A percentile compares a stretch with the other conserved stretches of the same genome.
phyloP scores from a whole-genome alignment of 2,888 invertebrate species.

The Mesorhabditis spiculigera region DNA sequence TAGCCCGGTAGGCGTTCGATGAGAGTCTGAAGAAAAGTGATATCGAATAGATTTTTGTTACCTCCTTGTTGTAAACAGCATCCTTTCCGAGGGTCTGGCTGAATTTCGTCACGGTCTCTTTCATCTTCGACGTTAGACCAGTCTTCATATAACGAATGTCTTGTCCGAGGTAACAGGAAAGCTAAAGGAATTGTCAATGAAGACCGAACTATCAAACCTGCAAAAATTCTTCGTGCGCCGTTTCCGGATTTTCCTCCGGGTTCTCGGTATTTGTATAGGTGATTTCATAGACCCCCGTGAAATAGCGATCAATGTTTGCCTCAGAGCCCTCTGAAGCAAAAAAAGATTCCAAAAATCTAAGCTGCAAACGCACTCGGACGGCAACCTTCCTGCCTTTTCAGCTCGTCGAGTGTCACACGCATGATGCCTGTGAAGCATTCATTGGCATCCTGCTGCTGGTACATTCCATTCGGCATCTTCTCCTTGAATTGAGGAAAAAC shows the following conservation, averaged over 20 bases:
- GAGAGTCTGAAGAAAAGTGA: conserved; percentile 65
- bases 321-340: conserved; percentile 11
- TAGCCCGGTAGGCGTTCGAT: conserved; percentile 92
- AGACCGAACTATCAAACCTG: conserved; percentile 23
- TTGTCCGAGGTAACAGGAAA: conserved; percentile 84
- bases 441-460: conserved; percentile 86
- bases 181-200: conserved; percentile 65
- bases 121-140: conserved; percentile 70
- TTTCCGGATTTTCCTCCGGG: conserved; percentile 76
- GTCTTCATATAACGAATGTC: conserved; percentile 86
- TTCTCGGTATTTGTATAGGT: conserved; percentile 81
- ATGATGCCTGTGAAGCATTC: conserved; percentile 92
- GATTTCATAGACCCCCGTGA: conserved; percentile 79
- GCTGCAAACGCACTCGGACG: neutral
- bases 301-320: conserved; percentile 70
- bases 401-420: conserved; percentile 13
- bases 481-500: neutral
- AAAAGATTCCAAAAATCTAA: too few species aligned
- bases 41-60: neutral
- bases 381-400: neutral
- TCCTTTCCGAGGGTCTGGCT: conserved; percentile 80
- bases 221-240: conserved; percentile 79
- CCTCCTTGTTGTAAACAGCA: conserved; percentile 87
- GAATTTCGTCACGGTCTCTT: conserved; percentile 83
- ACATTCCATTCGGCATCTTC: conserved; percentile 72